Percentiles rank a stretch among this genome's conserved stretches.
Evolutionary conservation across 2,797 vertebrate species (phyloP).

Genomic region (Platalea minor): DNA sequence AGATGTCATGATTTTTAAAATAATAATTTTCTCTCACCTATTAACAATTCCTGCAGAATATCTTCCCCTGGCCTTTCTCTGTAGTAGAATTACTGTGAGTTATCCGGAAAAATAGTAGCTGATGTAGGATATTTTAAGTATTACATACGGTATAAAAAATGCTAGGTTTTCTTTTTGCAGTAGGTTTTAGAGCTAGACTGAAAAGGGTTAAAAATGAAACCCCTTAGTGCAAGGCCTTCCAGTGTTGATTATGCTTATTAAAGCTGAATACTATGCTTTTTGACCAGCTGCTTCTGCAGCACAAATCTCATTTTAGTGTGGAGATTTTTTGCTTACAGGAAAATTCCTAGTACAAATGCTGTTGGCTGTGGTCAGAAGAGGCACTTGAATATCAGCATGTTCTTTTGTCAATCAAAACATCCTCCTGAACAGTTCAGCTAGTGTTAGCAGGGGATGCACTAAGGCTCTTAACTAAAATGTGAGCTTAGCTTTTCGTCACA

Average conservation of each 20-base stretch:
- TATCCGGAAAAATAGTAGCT: neutral
- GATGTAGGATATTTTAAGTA: neutral
- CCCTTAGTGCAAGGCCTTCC: neutral
- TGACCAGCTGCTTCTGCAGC: slow-evolving; percentile 54
- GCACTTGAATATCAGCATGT: slow-evolving; percentile 27
- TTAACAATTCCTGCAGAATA: neutral
- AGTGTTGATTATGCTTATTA: slow-evolving; percentile 42
- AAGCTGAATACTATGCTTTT: slow-evolving; percentile 45
- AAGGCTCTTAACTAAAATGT: neutral
- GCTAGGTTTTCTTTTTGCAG: neutral
- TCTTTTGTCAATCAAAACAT: neutral
- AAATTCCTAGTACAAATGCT: slow-evolving; percentile 40
- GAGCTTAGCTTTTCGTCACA: neutral
- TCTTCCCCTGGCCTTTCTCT: neutral
- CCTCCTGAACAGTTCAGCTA: neutral
- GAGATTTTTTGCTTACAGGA: slow-evolving; percentile 44
- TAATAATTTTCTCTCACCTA: neutral
- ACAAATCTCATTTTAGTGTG: slow-evolving; percentile 8
- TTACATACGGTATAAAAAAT: neutral
- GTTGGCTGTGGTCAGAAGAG: neutral
- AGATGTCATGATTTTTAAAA: neutral
- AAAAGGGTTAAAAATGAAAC: slow-evolving; percentile 31
- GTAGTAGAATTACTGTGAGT: neutral
- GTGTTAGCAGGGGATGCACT: neutral
- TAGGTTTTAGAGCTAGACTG: neutral